Evolutionary conservation across 2,797 vertebrate species (phyloP), one percentile per base, ranked within the genome.

Genomic region (Margarornis squamiger): DNA sequence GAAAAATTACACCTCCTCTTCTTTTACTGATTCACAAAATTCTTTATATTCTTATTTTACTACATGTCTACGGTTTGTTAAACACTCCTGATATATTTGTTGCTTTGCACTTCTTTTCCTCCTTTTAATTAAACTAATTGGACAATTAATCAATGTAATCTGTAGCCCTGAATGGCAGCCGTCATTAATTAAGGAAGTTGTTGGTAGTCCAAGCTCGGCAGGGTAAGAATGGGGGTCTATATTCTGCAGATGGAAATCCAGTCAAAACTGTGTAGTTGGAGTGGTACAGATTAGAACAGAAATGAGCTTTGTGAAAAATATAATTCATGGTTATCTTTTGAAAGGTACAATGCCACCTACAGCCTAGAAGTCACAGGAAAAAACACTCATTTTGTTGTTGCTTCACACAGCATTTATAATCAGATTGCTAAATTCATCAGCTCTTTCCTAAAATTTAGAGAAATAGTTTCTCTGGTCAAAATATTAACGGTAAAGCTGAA

Each of bases 101-200:
- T 96, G 54, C 49, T 87, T 87, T 91, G 15, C 20, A 87, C 41
- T 80, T 94, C 48, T 95, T 94, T 75, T 74, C 45, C 32, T 93
- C 59, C 72, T 77, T 66, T 77, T 94, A 96, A 95, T 95, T 90
- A 92, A 81, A 94, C 67, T 96, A 95, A 95, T 85, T 95, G 79
- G 81, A 87, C 68, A 90, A 92, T 91, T 94, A 93, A 97, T 97
- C 95, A 90, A 48, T 83, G 88, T 78, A n/a, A 65, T 55, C 59
- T 82, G 55, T 83, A 91, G 65, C 23, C 38, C 65, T 86, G 79
- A 95, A 86, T 91, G 86, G 61, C 92, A 96, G 92, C 70, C 92
- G 73, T 79, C 78, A 48, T 63, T 93, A 93, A 94, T 86, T 85
- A 88, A 95, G 36, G 73, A 79, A 54, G 51, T 49, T 93, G 83